Base-by-base conservation (phyloP, 2,888 invertebrate species). In the Pimpla rufipes region DNA sequence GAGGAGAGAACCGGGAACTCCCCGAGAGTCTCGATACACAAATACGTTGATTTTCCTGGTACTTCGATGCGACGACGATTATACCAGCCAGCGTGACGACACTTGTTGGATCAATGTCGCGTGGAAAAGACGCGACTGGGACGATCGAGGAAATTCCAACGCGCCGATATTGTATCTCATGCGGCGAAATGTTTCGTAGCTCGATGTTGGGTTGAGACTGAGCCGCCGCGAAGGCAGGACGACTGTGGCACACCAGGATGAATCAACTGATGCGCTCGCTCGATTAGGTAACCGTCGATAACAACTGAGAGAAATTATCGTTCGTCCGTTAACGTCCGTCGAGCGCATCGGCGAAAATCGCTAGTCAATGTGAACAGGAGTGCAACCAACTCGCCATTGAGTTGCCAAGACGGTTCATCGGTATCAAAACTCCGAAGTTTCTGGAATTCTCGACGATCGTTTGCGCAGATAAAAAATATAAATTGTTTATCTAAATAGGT, bases 301-400 rank as follows among this genome's bases (percentile, higher is more conserved):
- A 86, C 77, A 57, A 73, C 55, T 37, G 70, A 37, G 67, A 78
- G 70, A 83, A 85, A 86, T 86, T 85, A 86, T 77, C 83, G 67
- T 29, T 67, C 70, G 18, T 73, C 52, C 70, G 83, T 71, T 81
- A 85, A 83, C 37, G 68, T 29, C 42, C 55, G 45, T 47, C 18
- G 45, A 67, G 59, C 75, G 62, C 50, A 62, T 13, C 42, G 50
- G 6, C 29, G 18, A 57, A 18, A 59, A 57, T 40, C 23, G 0
- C 21, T 13, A 13, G 35, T 35, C 29, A 35, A 13, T 13, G 10
- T 35, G 57, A 13, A 13, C 1, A 18, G 16, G 8, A 59, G 62
- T 1, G 35, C 29, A 23, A 67, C 6, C 1, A 18, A 55, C 29
- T 37, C 0, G 42, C 13, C 64, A 40, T 21, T 42, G 0, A 45